Evolutionary conservation across 2,888 invertebrate genomes (phyloP).

Genomic region (Andricus curvator): DNA sequence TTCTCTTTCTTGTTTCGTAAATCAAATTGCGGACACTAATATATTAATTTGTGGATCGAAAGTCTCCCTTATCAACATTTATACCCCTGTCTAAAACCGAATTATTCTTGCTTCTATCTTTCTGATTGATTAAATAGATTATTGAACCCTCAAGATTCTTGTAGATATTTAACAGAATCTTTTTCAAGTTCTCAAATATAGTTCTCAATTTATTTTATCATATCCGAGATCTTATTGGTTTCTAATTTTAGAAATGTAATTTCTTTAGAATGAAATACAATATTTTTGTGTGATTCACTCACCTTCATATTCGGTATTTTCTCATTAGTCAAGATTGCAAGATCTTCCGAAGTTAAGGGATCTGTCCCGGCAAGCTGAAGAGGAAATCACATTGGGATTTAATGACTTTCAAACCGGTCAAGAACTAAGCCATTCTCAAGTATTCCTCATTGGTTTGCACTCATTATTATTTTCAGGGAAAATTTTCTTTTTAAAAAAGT

Average conservation of each 20-base stretch:
- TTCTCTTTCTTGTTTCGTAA: neutral
- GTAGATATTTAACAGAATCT: neutral
- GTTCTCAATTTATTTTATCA: neutral
- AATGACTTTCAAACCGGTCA: conserved; percentile 18
- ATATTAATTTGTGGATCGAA: neutral
- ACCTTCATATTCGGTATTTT: conserved; percentile 22
- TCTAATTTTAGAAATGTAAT: neutral
- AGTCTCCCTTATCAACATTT: too few relatives aligned
- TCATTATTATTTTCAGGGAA: neutral
- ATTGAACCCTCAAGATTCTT: neutral
- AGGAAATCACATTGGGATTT: conserved; percentile 27
- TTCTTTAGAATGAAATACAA: neutral
- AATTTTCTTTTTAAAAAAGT: neutral
- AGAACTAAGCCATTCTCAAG: neutral
- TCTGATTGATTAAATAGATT: neutral
- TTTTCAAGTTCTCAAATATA: neutral
- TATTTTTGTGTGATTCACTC: neutral
- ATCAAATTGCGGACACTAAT: neutral
- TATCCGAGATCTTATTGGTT: neutral
- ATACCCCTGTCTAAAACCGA: too few relatives aligned
- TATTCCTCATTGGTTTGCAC: neutral
- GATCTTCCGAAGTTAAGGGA: neutral
- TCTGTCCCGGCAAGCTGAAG: neutral
- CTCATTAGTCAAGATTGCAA: conserved; percentile 23
- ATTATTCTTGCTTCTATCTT: too few relatives aligned